These are phyloP conservation scores for Cyanoderma ruficeps DNA, from an alignment of 2,113 vertebrate genomes.

Conservation along the genomic window DNA sequence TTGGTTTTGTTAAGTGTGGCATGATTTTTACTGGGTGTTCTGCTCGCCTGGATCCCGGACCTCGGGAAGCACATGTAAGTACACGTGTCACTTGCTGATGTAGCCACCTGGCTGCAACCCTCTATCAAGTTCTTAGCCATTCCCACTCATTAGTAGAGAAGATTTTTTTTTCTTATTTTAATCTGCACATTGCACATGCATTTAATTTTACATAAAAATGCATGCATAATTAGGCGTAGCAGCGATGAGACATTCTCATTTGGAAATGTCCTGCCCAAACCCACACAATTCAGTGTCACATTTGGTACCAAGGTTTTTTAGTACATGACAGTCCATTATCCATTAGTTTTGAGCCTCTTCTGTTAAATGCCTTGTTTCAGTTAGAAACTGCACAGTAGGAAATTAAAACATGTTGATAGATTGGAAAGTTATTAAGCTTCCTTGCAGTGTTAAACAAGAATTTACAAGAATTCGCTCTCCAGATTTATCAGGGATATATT, in stretches of 20 bases:
- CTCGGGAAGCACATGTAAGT: not conserved
- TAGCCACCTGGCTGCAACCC: not conserved
- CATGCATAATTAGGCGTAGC: not conserved
- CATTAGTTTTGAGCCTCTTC: not conserved
- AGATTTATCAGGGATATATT: constrained; percentile 67
- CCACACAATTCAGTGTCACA: not conserved
- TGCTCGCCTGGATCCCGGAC: not conserved
- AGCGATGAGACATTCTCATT: not conserved
- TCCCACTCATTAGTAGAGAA: not conserved
- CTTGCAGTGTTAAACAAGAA: constrained; percentile 69
- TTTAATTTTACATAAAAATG: not conserved
- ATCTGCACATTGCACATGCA: not conserved
- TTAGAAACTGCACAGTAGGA: constrained; percentile 25
- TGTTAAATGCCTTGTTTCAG: constrained; percentile 19
- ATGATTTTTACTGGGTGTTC: not conserved
- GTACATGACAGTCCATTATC: not conserved
- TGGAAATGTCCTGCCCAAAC: not conserved
- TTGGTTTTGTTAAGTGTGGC: not conserved
- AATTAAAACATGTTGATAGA: constrained; percentile 73
- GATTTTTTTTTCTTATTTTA: not conserved
- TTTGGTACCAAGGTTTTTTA: not conserved
- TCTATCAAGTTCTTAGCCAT: not conserved
- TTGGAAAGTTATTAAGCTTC: constrained; percentile 66
- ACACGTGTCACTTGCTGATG: not conserved
- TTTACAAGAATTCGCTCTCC: constrained; percentile 65